phyloP scores from a whole-genome alignment of 2,113 vertebrate genomes.

The Cheirogaleus medius region DNA sequence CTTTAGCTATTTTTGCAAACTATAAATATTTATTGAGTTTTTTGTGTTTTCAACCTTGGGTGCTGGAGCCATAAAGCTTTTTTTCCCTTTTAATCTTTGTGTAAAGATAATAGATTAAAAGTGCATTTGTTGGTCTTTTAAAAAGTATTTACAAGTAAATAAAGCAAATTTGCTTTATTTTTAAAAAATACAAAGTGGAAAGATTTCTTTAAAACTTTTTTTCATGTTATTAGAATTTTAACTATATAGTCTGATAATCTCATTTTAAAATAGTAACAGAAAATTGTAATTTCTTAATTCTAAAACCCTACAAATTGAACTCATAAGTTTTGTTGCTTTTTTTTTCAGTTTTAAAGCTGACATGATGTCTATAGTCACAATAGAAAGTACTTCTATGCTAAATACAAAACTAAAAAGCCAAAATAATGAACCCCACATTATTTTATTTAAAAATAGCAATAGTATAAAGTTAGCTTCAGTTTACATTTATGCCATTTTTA shows the following conservation, averaged over 20 bases:
- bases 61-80: constrained; percentile 52
- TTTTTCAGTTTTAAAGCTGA: constrained; percentile 58
- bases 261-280: constrained; percentile 36
- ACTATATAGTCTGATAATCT: neutral
- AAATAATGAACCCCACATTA: constrained; percentile 48
- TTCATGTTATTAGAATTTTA: constrained; percentile 45
- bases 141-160: constrained; percentile 62
- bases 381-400: constrained; percentile 54
- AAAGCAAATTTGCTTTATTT: constrained; percentile 68
- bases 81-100: constrained; percentile 73
- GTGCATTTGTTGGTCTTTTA: constrained; percentile 68
- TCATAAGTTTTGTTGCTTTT: constrained; percentile 12
- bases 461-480: constrained; percentile 46
- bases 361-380: neutral
- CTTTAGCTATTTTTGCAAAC: constrained; percentile 76
- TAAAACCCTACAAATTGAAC: constrained; percentile 28
- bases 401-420: constrained; percentile 52
- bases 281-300: constrained; percentile 38
- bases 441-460: constrained; percentile 44
- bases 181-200: constrained; percentile 45
- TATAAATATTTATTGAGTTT: constrained; percentile 80
- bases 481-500: constrained; percentile 56
- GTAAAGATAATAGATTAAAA: constrained; percentile 65
- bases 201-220: constrained; percentile 1
- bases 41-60: constrained; percentile 69